Evolutionary conservation across 1,140 invertebrate species (phyloP).

Genomic region (Diorhabda elongata): DNA sequence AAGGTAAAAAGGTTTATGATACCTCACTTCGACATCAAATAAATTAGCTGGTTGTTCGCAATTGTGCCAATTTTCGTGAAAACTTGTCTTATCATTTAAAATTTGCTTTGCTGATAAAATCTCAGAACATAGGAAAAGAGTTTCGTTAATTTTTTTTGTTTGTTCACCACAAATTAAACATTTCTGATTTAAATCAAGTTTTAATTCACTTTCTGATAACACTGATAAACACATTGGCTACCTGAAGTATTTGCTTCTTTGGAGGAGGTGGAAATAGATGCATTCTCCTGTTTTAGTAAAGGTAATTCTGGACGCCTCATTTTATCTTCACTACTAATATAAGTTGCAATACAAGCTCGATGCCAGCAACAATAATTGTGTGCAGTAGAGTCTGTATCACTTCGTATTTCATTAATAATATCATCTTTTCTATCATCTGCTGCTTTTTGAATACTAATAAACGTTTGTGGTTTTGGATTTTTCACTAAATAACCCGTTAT

Average conservation of each 20-base stretch:
- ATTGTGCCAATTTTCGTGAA: conserved; percentile 4
- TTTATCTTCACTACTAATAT: conserved; percentile 21
- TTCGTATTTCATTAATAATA: no score
- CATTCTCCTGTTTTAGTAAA: conserved; percentile 15
- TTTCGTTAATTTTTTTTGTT: conserved; percentile 16
- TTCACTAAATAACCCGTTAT: no score
- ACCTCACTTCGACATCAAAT: conserved; percentile 21
- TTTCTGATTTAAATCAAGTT: no score
- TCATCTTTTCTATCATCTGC: no score
- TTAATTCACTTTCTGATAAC: neutral
- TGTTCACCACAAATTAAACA: no score
- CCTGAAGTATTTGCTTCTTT: conserved; percentile 13
- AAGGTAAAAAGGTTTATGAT: conserved; percentile 25
- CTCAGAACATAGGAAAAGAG: conserved; percentile 14
- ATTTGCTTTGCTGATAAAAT: neutral
- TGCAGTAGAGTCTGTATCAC: no score
- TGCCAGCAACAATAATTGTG: conserved; percentile 7
- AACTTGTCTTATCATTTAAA: neutral
- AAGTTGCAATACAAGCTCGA: conserved; percentile 5
- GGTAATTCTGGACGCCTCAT: conserved; percentile 22
- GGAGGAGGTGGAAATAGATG: conserved; percentile 9
- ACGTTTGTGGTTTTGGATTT: no score
- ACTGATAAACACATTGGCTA: conserved; percentile 3
- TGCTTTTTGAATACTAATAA: no score
- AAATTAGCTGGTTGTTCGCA: conserved; percentile 3